Conservation (phyloP, 2,113 vertebrate species). For the Antigone vipio region DNA sequence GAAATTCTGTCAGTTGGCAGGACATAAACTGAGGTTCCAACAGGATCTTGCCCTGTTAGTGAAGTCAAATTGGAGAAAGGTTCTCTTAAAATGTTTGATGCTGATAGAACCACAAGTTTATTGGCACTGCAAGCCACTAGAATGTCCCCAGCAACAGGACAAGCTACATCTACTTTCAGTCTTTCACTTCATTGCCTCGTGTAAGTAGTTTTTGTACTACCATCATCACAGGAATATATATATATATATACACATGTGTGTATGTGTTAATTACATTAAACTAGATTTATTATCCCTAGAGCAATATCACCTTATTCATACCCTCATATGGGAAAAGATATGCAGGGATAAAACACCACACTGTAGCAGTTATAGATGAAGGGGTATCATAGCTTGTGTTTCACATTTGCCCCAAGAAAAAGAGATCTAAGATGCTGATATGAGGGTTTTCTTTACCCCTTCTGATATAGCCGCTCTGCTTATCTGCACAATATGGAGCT, state of each 20-base stretch:
- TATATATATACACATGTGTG: rapidly evolving
- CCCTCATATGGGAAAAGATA: not conserved
- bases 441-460: not conserved
- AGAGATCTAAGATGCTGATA: not conserved
- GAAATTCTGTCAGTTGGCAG: not conserved
- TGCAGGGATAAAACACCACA: not conserved
- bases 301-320: not conserved
- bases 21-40: not conserved
- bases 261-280: not conserved
- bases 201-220: not conserved
- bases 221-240: not conserved
- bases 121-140: not conserved
- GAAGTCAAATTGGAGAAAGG: not conserved
- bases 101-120: not conserved
- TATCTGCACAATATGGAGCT: not conserved
- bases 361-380: not conserved
- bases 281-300: not conserved
- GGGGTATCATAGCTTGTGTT: not conserved
- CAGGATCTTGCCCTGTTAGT: not conserved
- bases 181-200: not conserved
- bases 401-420: not conserved
- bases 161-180: not conserved
- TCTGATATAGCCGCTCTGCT: not conserved
- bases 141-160: not conserved
- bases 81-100: not conserved